Base-by-base conservation (phyloP, 2,888 invertebrate species). In the Meganola albula region DNA sequence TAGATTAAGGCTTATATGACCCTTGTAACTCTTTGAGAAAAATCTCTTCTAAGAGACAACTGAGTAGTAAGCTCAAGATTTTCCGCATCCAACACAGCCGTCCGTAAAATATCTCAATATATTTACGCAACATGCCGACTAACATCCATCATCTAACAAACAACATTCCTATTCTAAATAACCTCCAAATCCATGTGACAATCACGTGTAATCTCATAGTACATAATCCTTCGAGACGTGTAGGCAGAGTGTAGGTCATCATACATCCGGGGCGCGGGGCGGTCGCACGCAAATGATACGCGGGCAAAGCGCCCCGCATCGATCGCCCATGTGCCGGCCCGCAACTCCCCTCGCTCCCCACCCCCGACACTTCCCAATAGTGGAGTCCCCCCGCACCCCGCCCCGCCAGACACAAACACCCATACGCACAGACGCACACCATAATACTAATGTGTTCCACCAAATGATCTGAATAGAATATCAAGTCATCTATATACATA, bases 241-340 rank as follows among this genome's bases (percentile, higher is more conserved):
- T 31, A 31, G 46, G 29, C 31, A 42, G 53, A 48, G 44, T 53
- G 60, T 59, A 65, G 72, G 67, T 63, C 67, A 66, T 61, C 44
- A 46, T 44, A 34, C 49, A 48, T 53, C 57, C 51, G 62, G 62
- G 60, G 62, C 57, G 53, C 52, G 63, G 61, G 56, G 58, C 41
- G 52, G 48, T 52, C 70, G 76, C 78, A 82, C 77, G 80, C 82
- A 80, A 84, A 82, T 82, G 80, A 79, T 77, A 78, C 74, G 53
- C 53, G 68, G 53, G 63, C 72, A 71, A 63, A 73, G 74, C 73
- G 74, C 66, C 63, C 70, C 72, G 74, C 76, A 84, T 84, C 84
- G 84, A 83, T 84, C 80, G 67, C 62, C 69, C 68, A 59, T 59
- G 53, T 48, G 59, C 63, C 60, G 61, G 59, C 61, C 70, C 66